A percentile compares a stretch with the other conserved stretches of the same genome.
Conservation (phyloP, 2,888 invertebrate genomes). For the Eupeodes luniger region DNA sequence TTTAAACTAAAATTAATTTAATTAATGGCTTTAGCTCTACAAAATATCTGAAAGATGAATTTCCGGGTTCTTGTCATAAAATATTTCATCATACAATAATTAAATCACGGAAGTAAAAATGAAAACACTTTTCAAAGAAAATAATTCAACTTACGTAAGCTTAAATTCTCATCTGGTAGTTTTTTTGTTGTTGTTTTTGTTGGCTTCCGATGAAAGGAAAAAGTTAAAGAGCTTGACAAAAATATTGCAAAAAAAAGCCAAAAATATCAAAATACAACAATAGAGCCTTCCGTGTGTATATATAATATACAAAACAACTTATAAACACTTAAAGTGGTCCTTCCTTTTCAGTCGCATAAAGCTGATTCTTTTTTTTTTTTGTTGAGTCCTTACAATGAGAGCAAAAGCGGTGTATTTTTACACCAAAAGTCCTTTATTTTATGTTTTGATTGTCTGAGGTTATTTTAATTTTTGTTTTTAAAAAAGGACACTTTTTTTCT, state of each 20-base stretch:
- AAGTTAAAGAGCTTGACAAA: constrained; percentile 10
- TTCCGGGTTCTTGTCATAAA: not conserved
- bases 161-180: not conserved
- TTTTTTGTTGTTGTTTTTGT: not conserved
- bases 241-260: constrained; percentile 11
- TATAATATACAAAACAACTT: constrained; percentile 8
- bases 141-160: not conserved
- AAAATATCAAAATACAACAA: constrained; percentile 22
- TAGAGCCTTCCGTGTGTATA: not conserved
- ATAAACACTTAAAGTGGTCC: constrained; percentile 23
- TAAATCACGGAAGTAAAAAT: constrained; percentile 13
- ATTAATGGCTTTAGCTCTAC: no score
- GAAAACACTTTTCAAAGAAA: constrained; percentile 8
- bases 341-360: constrained; percentile 4
- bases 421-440: constrained; percentile 34
- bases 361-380: not conserved
- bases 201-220: constrained; percentile 6
- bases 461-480: constrained; percentile 11
- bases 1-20: no score
- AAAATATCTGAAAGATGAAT: no score
- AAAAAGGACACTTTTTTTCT: not conserved
- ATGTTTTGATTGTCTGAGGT: not conserved
- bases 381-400: constrained; percentile 31
- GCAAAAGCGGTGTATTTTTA: constrained; percentile 17
- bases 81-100: not conserved